Evolutionary conservation across 2,888 invertebrate species (phyloP).

Genomic region (Oithona nana): DNA sequence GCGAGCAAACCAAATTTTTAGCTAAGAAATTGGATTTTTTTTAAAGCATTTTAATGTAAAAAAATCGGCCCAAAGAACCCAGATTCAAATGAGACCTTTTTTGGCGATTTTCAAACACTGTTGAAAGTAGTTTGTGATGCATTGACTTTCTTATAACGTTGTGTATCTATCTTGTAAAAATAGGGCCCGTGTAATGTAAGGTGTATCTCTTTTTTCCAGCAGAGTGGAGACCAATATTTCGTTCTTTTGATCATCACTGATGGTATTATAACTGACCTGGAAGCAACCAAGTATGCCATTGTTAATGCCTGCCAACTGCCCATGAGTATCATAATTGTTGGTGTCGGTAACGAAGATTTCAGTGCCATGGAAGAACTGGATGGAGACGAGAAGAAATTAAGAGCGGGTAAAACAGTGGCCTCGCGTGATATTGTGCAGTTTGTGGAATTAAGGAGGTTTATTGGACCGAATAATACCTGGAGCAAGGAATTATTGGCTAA

Average conservation of each 20-base stretch:
- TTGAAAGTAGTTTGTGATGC: too few species aligned
- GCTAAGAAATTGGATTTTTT: too few species aligned
- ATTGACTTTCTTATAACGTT: too few species aligned
- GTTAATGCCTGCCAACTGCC: conserved; percentile 35
- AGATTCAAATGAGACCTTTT: too few species aligned
- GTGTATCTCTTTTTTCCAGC: too few species aligned
- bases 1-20: too few species aligned
- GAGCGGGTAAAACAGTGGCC: conserved; percentile 30
- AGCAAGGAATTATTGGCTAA: conserved; percentile 30
- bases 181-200: too few species aligned
- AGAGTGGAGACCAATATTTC: conserved; percentile 27
- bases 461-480: conserved; percentile 5
- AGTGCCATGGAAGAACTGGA: conserved; percentile 40
- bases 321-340: conserved; percentile 41
- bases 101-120: too few species aligned
- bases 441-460: conserved; percentile 30
- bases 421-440: conserved; percentile 40
- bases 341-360: conserved; percentile 41
- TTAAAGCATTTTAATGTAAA: too few species aligned
- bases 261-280: conserved; percentile 35
- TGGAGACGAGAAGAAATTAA: conserved; percentile 31
- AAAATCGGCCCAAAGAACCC: too few species aligned
- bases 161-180: too few species aligned
- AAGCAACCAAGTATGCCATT: conserved; percentile 33
- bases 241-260: conserved; percentile 37